Evolutionary conservation across 2,113 vertebrate genomes (phyloP).

Genomic region (Gymnarchus niloticus): DNA sequence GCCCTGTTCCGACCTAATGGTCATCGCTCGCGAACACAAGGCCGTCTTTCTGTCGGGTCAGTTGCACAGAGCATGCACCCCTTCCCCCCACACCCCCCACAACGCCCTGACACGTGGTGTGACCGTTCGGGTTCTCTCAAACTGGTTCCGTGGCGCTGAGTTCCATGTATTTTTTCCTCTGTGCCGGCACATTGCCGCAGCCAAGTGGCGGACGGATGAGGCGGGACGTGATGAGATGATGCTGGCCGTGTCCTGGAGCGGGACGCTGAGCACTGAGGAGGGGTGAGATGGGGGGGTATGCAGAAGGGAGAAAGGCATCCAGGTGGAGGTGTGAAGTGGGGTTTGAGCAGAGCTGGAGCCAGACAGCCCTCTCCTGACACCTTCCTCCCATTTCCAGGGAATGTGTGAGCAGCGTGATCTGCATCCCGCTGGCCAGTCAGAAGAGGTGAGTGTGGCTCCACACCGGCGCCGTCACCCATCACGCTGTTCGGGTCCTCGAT

Average conservation of each 20-base stretch:
- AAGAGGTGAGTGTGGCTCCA: slow-evolving; percentile 77
- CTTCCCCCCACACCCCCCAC: not conserved
- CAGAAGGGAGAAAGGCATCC: not conserved
- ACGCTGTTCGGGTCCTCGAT: too few species aligned
- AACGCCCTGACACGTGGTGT: not conserved
- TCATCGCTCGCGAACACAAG: slow-evolving; percentile 84
- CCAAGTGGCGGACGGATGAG: slow-evolving; percentile 86
- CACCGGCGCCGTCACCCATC: too few species aligned
- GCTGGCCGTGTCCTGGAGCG: slow-evolving; percentile 85
- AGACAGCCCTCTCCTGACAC: slow-evolving; percentile 19
- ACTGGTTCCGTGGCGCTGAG: not conserved
- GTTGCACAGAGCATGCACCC: slow-evolving; percentile 36
- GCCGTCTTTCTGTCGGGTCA: slow-evolving; percentile 87
- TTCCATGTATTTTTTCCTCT: not conserved
- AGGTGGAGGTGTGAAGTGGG: not conserved
- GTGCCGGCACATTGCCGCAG: slow-evolving; percentile 49
- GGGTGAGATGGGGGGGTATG: slow-evolving; percentile 58
- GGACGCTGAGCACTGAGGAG: slow-evolving; percentile 78
- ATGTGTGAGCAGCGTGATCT: slow-evolving; percentile 79
- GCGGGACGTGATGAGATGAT: slow-evolving; percentile 90
- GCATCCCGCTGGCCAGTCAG: slow-evolving; percentile 90
- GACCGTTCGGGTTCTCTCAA: not conserved
- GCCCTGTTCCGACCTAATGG: slow-evolving; percentile 87
- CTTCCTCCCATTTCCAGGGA: slow-evolving; percentile 66
- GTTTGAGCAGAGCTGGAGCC: not conserved